phyloP scores from a whole-genome alignment of 2,797 vertebrate genomes.

The Muscicapa comitata region DNA sequence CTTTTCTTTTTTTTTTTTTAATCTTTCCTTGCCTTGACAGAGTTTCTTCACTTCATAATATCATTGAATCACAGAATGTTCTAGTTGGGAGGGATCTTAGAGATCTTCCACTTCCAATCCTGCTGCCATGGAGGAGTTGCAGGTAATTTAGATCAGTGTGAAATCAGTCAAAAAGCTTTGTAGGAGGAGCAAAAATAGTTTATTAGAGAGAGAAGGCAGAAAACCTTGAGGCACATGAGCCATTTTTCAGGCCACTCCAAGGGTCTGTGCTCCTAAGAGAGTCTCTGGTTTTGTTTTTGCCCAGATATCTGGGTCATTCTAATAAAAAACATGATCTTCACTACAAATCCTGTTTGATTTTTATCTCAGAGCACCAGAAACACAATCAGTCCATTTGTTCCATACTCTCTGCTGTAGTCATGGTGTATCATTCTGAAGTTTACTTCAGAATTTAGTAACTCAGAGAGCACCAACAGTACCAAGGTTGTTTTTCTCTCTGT shows the following conservation, averaged over 20 bases:
- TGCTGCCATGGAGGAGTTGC: not conserved
- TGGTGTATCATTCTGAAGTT: not conserved
- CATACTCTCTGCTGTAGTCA: not conserved
- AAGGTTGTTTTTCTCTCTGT: not conserved
- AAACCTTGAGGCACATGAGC: not conserved
- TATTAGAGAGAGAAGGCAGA: not conserved
- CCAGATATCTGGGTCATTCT: not conserved
- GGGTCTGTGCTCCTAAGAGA: not conserved
- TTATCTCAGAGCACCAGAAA: not conserved
- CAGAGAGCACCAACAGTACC: not conserved
- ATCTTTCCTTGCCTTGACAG: not conserved
- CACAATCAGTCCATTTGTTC: not conserved
- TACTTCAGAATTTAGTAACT: not conserved
- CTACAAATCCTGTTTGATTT: not conserved
- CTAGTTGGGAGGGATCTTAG: not conserved
- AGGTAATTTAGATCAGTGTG: not conserved
- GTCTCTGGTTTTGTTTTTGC: not conserved
- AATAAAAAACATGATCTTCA: not conserved
- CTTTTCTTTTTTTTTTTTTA: rapidly evolving
- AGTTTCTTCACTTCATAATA: not conserved
- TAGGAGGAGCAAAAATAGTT: not conserved
- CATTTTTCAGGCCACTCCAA: not conserved
- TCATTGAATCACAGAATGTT: not conserved
- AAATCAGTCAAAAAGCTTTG: not conserved
- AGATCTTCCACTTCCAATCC: not conserved